phyloP scores from a whole-genome alignment of 2,888 invertebrate species.

The Boloria selene region DNA sequence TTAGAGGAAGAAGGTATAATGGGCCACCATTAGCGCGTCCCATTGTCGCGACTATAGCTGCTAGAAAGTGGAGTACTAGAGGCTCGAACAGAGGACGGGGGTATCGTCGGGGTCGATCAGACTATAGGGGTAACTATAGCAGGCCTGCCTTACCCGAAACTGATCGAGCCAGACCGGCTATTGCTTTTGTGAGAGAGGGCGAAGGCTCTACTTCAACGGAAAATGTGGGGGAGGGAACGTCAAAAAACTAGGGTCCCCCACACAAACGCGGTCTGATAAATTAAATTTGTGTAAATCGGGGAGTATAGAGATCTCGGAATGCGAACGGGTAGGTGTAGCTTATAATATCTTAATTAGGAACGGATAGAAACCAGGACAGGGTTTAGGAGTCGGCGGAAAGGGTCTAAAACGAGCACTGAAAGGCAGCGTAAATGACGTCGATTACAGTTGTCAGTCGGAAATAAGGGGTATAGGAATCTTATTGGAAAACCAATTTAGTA shows the following conservation, averaged over 20 bases:
- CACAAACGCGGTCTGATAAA: background rate
- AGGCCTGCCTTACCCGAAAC: background rate
- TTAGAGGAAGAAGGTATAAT: background rate
- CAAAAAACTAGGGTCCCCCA: background rate
- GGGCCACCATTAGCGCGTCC: too few species aligned
- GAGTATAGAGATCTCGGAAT: background rate
- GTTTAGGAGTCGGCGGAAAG: background rate
- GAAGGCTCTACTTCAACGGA: background rate
- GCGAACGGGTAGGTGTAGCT: background rate
- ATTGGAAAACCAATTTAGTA: background rate
- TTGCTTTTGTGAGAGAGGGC: background rate
- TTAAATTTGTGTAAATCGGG: background rate
- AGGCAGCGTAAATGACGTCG: background rate
- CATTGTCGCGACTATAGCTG: too few species aligned
- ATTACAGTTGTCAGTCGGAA: background rate
- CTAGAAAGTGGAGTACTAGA: too few species aligned
- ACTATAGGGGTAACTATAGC: background rate
- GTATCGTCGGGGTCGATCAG: background rate
- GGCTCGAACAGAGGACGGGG: too few species aligned
- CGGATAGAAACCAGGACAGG: background rate
- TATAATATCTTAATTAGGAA: background rate
- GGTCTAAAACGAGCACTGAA: background rate
- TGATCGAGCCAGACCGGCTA: background rate
- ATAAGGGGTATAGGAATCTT: background rate
- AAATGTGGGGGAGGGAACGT: background rate